Percentiles rank a stretch among this genome's conserved stretches.
Conservation (phyloP, 2,888 invertebrate genomes). For the Tuberolachnus salignus region DNA sequence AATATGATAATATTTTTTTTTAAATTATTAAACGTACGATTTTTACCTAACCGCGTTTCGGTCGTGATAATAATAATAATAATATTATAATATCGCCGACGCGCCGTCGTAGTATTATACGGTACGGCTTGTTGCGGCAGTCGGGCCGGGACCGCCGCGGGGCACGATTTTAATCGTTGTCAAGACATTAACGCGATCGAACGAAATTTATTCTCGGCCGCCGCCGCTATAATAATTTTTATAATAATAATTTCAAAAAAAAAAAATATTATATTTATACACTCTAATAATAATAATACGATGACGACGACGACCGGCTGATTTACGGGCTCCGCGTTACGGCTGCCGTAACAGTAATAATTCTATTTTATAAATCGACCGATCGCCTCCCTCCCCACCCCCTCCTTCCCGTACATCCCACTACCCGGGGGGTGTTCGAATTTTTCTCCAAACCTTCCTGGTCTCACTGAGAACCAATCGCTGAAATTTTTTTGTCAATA, state of each 20-base stretch:
- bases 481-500: too few species aligned
- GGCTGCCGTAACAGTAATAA: background rate
- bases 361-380: too few species aligned
- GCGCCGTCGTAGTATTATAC: too few species aligned
- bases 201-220: constrained; percentile 40
- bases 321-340: constrained; percentile 17
- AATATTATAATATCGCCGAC: background rate
- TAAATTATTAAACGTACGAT: constrained; percentile 37
- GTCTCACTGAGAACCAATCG: too few species aligned
- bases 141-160: constrained; percentile 41
- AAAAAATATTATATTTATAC: background rate
- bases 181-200: constrained; percentile 35
- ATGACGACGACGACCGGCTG: constrained; percentile 27
- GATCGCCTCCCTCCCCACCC: too few species aligned
- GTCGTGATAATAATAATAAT: background rate
- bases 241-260: too few species aligned
- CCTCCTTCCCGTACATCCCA: too few species aligned
- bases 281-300: constrained; percentile 27
- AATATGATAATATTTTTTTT: too few species aligned
- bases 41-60: constrained; percentile 44
- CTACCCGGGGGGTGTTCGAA: too few species aligned
- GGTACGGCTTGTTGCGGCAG: background rate
- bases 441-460: too few species aligned
- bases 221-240: background rate
- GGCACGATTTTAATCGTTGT: constrained; percentile 54